Evolutionary conservation across 2,888 invertebrate species (phyloP), one percentile per base, ranked within the genome.

Genomic region (Xestoiulus laeticollis): DNA sequence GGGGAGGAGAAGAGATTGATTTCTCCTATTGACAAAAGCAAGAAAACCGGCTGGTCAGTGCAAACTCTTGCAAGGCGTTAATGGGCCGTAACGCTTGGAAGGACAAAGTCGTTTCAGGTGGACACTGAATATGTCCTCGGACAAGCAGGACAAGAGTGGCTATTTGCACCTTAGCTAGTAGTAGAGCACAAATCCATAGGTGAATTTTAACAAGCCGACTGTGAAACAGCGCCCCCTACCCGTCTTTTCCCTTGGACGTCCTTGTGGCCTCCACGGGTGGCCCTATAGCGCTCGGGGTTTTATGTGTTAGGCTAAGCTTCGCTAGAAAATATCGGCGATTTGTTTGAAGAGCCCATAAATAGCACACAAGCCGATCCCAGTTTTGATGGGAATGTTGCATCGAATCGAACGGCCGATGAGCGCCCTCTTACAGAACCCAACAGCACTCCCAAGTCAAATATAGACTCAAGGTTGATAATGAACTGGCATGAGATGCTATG

Each of bases 311-410:
- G 59, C 22, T 68, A 3, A 68, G 59, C 59, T 68, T 68, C 59
- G 22, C 22, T 68, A 68, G 59, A 68, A 68, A 22, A 68, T 68
- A 68, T 68, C 59, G 22, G 12, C 22, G 22, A 68, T 68, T 22
- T 22, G 22, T 68, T 68, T 68, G 59, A 68, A 68, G 59, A 68
- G 59, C 59, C 22, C 22, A 68, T 68, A 68, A 68, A 68, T 68
- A 68, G 59, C 59, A 68, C 22, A n/a, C n/a, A n/a, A 19, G 59
- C 59, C 59, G 59, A 68, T 22, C 59, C 59, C 22, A 68, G 59
- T 68, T 68, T 22, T 19, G 4, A 68, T 68, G 59, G 22, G 59
- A 68, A 68, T 26, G 59, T 22, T 26, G 19, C 53, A 59, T n/a
- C n/a, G n/a, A 19, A n/a, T 19, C 16, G n/a, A 59, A 48, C 14